Percentiles rank a stretch among this genome's conserved stretches.
Conservation (phyloP, 2,888 invertebrate species). For the Mythimna loreyi region DNA sequence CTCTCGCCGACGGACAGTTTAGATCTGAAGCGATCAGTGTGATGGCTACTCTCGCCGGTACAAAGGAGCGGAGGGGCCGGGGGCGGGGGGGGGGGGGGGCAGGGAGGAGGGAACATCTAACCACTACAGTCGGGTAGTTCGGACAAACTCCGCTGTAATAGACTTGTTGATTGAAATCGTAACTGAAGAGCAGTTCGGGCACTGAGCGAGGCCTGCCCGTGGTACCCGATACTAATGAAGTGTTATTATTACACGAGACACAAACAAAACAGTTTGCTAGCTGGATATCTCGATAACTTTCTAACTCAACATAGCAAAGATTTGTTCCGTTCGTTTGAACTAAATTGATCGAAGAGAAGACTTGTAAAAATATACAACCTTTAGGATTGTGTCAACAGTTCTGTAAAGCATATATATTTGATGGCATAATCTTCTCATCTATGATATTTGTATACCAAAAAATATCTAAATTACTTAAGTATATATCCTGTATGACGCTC, state of each 20-base stretch:
- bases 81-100: too few species aligned
- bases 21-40: not conserved
- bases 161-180: constrained; percentile 20
- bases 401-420: too few species aligned
- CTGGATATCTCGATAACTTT: not conserved
- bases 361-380: too few species aligned
- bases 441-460: too few species aligned
- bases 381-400: too few species aligned
- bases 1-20: not conserved
- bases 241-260: not conserved
- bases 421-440: too few species aligned
- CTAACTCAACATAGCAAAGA: not conserved
- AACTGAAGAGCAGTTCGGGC: not conserved
- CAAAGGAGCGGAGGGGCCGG: not conserved
- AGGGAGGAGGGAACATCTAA: too few species aligned
- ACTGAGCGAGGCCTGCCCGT: not conserved
- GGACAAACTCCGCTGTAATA: not conserved
- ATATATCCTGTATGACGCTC: not conserved
- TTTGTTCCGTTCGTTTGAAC: too few species aligned
- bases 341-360: too few species aligned
- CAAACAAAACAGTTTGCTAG: not conserved
- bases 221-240: constrained; percentile 3
- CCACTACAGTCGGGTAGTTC: not conserved
- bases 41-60: not conserved
- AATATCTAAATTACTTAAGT: too few species aligned